Evolutionary conservation across 2,113 vertebrate genomes (phyloP), one percentile per base, ranked within the genome.

Genomic region (Daboia siamensis): DNA sequence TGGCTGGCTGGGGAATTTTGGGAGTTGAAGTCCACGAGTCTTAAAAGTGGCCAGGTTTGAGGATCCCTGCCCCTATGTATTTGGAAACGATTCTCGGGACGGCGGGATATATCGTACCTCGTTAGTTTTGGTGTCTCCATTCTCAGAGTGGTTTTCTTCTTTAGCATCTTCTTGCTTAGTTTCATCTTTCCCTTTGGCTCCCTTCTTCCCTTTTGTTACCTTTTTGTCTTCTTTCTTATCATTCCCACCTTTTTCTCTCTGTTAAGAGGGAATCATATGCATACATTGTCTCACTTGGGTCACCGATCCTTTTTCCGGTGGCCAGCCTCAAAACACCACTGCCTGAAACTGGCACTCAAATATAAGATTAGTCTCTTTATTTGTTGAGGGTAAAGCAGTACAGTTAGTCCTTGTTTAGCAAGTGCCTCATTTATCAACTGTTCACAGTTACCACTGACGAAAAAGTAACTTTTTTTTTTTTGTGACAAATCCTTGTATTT

Each of bases 81-180:
- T 15, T 84, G 33, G 23, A 21, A 90, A n/a, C 1, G 0, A 10
- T 48, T 29, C 15, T 48, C 5, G 29, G 33, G 44, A 91, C n/a
- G 48, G 94, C 0, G 91, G 89, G 94, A 0, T 95, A 44, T 93
- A 92, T 92, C 91, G 84, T 97, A 99, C 98, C 98, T 99, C 97
- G 44, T 98, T 98, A 98, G 98, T 98, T 98, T 98, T 99, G 97
- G 98, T 97, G 95, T 98, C 98, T 97, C 98, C 98, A 0, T 99
- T 99, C 97, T 99, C 98, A 98, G 98, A 98, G 98, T 98, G 98
- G 98, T 98, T 98, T 97, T 99, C 98, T 97, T 99, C 98, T 94
- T 98, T 98, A 89, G 98, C 97, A 95, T 98, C 98, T 92, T 98
- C 98, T 95, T 97, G 96, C 52, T 97, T 97, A 94, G 95, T 96